These are phyloP conservation scores for Tauraco hartlaubi DNA, from an alignment of 2,797 vertebrate genomes.

Conservation along the genomic window DNA sequence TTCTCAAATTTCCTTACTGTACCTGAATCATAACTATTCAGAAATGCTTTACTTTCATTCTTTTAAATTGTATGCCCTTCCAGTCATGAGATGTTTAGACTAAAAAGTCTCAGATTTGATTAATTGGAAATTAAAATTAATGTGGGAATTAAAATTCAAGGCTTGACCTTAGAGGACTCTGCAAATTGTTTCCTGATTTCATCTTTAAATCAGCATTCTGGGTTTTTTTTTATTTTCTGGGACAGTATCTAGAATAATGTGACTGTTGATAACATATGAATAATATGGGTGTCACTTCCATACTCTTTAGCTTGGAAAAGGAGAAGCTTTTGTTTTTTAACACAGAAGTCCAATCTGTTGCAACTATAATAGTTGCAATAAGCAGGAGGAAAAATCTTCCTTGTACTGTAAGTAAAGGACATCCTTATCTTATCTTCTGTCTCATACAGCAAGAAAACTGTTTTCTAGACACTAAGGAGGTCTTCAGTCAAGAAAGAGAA, in stretches of 20 bases:
- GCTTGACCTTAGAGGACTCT: background rate
- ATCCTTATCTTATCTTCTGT: background rate
- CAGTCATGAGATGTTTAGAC: background rate
- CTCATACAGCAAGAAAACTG: background rate
- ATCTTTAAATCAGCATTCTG: background rate
- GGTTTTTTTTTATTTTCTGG: background rate
- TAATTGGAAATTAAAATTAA: constrained; percentile 20
- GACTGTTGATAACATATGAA: background rate
- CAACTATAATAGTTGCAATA: background rate
- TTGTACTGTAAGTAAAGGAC: background rate
- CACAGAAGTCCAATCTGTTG: background rate
- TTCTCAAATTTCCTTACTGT: background rate
- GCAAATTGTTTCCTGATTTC: constrained; percentile 4
- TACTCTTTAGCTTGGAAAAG: background rate
- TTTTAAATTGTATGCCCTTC: background rate
- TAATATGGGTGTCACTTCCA: background rate
- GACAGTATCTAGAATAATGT: background rate
- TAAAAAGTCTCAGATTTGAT: background rate
- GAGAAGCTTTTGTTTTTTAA: background rate
- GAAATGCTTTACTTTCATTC: background rate
- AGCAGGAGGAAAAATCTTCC: background rate
- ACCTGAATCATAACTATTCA: background rate
- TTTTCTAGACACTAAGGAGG: background rate
- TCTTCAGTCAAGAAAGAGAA: constrained; percentile 3
- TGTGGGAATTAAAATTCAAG: constrained; percentile 24